These are phyloP conservation scores for Agrochola litura DNA, from an alignment of 2,888 invertebrate species.

Conservation along the genomic window DNA sequence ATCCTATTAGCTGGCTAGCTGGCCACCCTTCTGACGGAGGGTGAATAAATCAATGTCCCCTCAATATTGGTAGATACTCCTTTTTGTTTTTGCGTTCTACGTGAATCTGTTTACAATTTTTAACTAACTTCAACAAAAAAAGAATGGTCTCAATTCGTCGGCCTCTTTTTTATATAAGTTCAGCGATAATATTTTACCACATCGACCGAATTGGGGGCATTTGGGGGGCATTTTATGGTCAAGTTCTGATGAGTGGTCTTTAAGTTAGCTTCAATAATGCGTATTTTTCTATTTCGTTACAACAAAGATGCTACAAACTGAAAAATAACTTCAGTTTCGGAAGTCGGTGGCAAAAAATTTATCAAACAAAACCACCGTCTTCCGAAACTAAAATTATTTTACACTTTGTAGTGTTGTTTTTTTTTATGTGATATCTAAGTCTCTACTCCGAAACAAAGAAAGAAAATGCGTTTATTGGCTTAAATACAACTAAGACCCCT, in stretches of 20 bases:
- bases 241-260: not conserved
- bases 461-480: too few species aligned
- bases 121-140: not conserved
- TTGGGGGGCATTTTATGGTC: not conserved
- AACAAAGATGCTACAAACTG: not conserved
- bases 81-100: constrained; percentile 9
- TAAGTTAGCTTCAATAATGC: not conserved
- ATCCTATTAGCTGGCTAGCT: constrained; percentile 65
- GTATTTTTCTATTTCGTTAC: not conserved
- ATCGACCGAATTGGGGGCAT: not conserved
- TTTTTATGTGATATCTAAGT: too few species aligned
- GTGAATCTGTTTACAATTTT: constrained; percentile 21
- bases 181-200: not conserved
- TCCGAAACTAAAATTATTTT: too few species aligned
- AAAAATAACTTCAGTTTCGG: not conserved
- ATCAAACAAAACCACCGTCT: not conserved
- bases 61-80: constrained; percentile 19
- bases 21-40: constrained; percentile 54
- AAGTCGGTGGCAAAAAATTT: not conserved
- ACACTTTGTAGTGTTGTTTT: too few species aligned
- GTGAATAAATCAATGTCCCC: constrained; percentile 59
- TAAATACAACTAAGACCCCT: too few species aligned
- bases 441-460: too few species aligned
- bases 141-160: not conserved
- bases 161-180: not conserved